phyloP scores from a whole-genome alignment of 2,113 vertebrate species.

The Mastomys coucha region DNA sequence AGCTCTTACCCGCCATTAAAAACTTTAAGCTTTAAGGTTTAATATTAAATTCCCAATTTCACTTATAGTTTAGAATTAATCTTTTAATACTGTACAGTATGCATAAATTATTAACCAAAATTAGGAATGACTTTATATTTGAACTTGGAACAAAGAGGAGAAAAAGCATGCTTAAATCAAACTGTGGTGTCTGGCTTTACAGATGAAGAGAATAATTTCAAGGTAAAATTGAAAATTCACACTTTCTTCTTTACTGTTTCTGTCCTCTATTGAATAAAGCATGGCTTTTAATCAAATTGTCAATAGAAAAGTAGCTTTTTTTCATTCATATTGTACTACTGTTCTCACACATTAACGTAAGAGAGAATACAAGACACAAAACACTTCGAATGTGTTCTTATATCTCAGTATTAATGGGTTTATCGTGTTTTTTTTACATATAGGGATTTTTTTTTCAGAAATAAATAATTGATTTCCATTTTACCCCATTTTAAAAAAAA shows the following conservation, averaged over 20 bases:
- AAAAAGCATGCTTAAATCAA: constrained; percentile 11
- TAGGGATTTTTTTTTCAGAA: background rate
- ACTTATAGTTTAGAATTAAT: constrained; percentile 29
- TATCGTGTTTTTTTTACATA: background rate
- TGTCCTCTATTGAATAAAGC: background rate
- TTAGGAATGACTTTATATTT: constrained; percentile 54
- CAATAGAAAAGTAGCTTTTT: background rate
- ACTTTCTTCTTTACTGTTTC: background rate
- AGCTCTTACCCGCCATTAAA: background rate
- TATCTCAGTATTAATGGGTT: background rate
- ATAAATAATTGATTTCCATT: no score
- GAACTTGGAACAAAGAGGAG: constrained; percentile 49
- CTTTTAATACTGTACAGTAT: constrained; percentile 28
- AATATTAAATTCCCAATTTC: constrained; percentile 29
- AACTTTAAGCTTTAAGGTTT: background rate
- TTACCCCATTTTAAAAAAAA: no score
- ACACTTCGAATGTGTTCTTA: background rate
- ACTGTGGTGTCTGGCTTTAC: background rate
- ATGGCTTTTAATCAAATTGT: constrained; percentile 25
- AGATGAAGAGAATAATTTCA: constrained; percentile 41
- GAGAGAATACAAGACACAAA: background rate
- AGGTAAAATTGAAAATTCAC: constrained; percentile 42
- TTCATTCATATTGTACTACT: background rate
- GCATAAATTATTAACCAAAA: constrained; percentile 62
- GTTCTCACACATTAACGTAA: background rate